Conservation (phyloP, 2,113 vertebrate species). For the Grammomys dolichurus region DNA sequence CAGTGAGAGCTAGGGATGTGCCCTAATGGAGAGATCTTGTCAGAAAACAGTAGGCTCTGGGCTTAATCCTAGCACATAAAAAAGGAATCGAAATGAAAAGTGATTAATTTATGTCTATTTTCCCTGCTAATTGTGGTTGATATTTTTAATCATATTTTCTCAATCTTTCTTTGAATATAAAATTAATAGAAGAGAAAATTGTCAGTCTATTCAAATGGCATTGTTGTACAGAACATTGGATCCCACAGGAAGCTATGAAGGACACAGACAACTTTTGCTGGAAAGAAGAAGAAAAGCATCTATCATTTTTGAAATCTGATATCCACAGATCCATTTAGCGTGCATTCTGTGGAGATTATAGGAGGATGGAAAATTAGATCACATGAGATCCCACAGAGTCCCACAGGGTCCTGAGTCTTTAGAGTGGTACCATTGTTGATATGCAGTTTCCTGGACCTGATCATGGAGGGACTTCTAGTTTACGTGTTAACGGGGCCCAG, state of each 20-base stretch:
- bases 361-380: neutral
- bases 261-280: neutral
- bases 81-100: neutral
- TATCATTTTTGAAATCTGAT: neutral
- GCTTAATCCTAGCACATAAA: neutral
- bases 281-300: neutral
- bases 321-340: neutral
- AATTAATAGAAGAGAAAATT: neutral
- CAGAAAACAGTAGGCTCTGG: neutral
- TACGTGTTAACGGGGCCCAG: neutral
- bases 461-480: neutral
- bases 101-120: neutral
- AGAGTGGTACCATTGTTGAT: neutral
- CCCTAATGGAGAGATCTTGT: neutral
- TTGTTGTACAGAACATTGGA: neutral
- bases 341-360: neutral
- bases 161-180: neutral
- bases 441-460: neutral
- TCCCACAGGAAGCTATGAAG: neutral
- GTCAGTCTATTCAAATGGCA: neutral
- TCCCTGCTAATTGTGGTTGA: neutral
- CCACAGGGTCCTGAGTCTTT: neutral
- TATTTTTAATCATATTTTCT: conserved; percentile 6
- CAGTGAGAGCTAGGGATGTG: neutral
- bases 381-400: neutral